Evolutionary conservation across 2,113 vertebrate species (phyloP), one percentile per base, ranked within the genome.

Genomic region (Sisor rabdophorus): DNA sequence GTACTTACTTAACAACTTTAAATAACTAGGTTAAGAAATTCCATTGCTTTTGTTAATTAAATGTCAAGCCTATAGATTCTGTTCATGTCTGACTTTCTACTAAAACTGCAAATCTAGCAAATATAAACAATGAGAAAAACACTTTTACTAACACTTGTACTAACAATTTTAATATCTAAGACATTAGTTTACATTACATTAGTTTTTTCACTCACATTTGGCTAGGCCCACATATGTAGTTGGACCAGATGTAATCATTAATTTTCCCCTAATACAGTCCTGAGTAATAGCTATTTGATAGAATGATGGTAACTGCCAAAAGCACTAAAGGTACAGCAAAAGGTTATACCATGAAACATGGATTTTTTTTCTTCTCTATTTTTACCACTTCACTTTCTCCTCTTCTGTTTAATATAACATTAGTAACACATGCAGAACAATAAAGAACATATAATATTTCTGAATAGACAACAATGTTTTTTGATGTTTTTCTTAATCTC

Each of bases 181-280:
- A n/a, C 71, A 58, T 54, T 12, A 9, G 20, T 69, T n/a, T n/a
- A n/a, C n/a, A 9, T 63, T 5, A 24, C 67, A 73, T 64, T 28
- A 63, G 54, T 17, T 22, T 24, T 54, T 40, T 22, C 48, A 8
- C 24, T 79, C n/a, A n/a, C n/a, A n/a, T n/a, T n/a, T n/a, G n/a
- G n/a, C 76, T 73, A 82, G 78, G 78, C 52, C 58, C 69, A 69
- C 30, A 78, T 84, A 63, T 76, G 72, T 61, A 73, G 63, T 55
- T 59, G 71, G 58, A 52, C 82, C 84, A 87, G 84, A 88, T 89
- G 83, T 88, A n/a, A 83, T 32, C 79, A 80, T 87, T 89, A 79
- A 87, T 73, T 87, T 88, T 90, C 81, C 79, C 86, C 87, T 88
- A 85, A 89, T 68, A 56, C 58, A 80, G 86, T 84, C 87, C 88